Evolutionary conservation across 2,797 vertebrate species (phyloP).

Genomic region (Craterocephalus amniculus): DNA sequence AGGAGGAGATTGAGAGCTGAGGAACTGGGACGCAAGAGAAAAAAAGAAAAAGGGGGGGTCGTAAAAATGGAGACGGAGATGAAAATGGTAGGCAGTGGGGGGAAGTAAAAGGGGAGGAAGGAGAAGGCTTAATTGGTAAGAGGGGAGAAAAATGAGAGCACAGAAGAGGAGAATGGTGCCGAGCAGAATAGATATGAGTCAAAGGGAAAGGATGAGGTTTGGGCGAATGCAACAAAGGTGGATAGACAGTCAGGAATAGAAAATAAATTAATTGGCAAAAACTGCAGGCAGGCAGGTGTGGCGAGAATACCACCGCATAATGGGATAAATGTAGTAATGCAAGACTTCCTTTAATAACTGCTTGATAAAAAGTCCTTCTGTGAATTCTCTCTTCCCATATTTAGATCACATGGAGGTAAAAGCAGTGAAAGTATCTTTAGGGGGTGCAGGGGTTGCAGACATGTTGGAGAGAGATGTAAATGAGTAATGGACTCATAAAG

Average conservation of each 20-base stretch:
- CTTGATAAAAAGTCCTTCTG: conserved; percentile 34
- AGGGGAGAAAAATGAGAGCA: conserved; percentile 17
- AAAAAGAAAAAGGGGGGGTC: conserved; percentile 15
- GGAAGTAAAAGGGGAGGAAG: background rate
- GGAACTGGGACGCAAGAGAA: background rate
- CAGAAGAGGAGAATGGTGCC: conserved; percentile 20
- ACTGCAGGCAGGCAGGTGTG: conserved; percentile 67
- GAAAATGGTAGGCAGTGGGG: conserved; percentile 6
- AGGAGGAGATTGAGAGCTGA: background rate
- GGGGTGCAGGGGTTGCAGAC: background rate
- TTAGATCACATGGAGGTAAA: conserved; percentile 27
- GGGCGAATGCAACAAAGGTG: conserved; percentile 56
- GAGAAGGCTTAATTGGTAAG: conserved; percentile 26
- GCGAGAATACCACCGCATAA: conserved; percentile 47
- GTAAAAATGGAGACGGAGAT: conserved; percentile 29
- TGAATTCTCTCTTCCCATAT: conserved; percentile 19
- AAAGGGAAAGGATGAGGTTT: conserved; percentile 54
- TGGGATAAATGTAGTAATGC: conserved; percentile 31
- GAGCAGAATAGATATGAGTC: conserved; percentile 47
- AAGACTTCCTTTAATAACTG: conserved; percentile 18
- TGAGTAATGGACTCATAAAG: conserved; percentile 14
- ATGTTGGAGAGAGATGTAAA: conserved; percentile 6
- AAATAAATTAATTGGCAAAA: conserved; percentile 77
- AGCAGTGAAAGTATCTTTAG: conserved; percentile 13
- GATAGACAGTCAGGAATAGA: conserved; percentile 71